Conservation (phyloP, 2,888 invertebrate species). For the Tortrix viridana region DNA sequence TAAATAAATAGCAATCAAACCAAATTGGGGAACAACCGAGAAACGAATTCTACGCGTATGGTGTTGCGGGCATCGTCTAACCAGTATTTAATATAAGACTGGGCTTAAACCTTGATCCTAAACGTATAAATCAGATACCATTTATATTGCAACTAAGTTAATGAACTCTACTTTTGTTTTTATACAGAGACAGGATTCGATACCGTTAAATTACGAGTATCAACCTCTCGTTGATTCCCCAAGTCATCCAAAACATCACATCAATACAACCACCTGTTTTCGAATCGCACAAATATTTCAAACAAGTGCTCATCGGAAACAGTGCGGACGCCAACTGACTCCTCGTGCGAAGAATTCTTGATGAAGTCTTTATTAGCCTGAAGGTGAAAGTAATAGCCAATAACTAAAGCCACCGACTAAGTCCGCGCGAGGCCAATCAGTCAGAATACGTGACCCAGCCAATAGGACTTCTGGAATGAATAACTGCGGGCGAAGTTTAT, state of each 20-base stretch:
- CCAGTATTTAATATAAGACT: too few relatives aligned
- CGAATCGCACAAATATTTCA: conserved; percentile 56
- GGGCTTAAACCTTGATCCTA: too few relatives aligned
- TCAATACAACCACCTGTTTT: conserved; percentile 43
- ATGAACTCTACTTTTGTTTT: too few relatives aligned
- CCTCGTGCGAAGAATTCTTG: conserved; percentile 61
- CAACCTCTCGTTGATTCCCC: too few relatives aligned
- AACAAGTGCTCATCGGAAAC: conserved; percentile 58
- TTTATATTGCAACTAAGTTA: not conserved
- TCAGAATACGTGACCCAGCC: conserved; percentile 47
- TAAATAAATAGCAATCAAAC: too few relatives aligned
- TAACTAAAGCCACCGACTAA: conserved; percentile 48
- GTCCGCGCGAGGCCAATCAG: conserved; percentile 47
- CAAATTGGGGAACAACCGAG: too few relatives aligned
- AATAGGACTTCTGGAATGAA: conserved; percentile 5
- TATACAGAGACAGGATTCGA: too few relatives aligned
- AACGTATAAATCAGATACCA: too few relatives aligned
- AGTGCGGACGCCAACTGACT: conserved; percentile 46
- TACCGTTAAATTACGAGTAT: too few relatives aligned
- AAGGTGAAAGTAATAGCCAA: conserved; percentile 67
- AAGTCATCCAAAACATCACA: too few relatives aligned
- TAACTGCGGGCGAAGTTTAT: not conserved
- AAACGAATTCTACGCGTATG: too few relatives aligned
- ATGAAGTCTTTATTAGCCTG: conserved; percentile 48
- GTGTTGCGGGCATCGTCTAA: too few relatives aligned